phyloP scores from a whole-genome alignment of 2,888 invertebrate genomes.

The Lacanobia wlatinum region DNA sequence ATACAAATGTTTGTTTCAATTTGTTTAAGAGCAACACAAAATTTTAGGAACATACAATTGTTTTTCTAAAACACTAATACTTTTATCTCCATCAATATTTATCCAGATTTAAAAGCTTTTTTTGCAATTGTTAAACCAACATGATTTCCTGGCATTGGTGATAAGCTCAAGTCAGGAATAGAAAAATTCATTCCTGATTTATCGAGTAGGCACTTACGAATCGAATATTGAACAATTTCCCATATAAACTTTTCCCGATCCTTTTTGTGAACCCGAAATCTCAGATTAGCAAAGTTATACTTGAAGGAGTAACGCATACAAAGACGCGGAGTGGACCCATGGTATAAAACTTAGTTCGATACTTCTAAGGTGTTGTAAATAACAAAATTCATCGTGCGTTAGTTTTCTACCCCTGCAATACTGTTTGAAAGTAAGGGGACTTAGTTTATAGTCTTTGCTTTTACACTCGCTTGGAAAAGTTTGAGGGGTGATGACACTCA shows the following conservation, averaged over 20 bases:
- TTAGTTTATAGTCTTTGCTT: slow-evolving; percentile 31
- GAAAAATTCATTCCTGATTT: slow-evolving; percentile 4
- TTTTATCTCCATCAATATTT: not conserved
- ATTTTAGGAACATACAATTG: not conserved
- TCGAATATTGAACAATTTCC: slow-evolving; percentile 10
- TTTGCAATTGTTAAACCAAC: no score
- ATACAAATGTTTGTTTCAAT: not conserved
- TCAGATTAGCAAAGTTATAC: slow-evolving; percentile 45
- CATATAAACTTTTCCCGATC: slow-evolving; percentile 26
- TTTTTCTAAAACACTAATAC: not conserved
- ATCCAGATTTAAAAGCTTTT: not conserved
- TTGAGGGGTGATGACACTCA: slow-evolving; percentile 34
- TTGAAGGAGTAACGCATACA: slow-evolving; percentile 9
- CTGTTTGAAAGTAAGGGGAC: slow-evolving; percentile 22
- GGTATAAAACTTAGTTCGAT: slow-evolving; percentile 41
- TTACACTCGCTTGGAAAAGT: slow-evolving; percentile 28
- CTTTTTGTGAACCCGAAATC: slow-evolving; percentile 18
- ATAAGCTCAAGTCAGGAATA: not conserved
- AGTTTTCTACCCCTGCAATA: slow-evolving; percentile 43
- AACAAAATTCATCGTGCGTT: slow-evolving; percentile 34
- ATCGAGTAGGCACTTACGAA: not conserved
- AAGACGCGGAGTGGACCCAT: slow-evolving; percentile 3
- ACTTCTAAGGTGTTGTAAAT: slow-evolving; percentile 45
- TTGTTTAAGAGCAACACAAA: not conserved
- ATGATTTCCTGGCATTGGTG: no score